Evolutionary conservation across 2,888 invertebrate genomes (phyloP).

Genomic region (Myathropa florea): DNA sequence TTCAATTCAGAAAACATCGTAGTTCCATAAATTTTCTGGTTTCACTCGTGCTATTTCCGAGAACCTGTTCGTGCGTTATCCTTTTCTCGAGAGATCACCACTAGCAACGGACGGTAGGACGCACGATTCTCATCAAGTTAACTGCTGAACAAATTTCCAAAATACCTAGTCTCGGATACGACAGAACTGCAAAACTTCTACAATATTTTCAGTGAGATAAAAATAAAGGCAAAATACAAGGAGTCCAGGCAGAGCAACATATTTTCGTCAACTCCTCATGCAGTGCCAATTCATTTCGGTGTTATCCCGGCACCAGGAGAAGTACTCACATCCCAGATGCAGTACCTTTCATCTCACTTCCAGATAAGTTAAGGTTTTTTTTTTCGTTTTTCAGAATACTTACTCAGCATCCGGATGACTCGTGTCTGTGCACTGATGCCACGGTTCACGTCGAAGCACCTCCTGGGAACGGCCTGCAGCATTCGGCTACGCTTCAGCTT

Average conservation of each 20-base stretch:
- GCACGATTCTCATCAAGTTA: not conserved
- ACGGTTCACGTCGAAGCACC: conserved; percentile 80
- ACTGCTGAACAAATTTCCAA: too few relatives aligned
- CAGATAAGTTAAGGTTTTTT: not conserved
- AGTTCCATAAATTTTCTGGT: too few relatives aligned
- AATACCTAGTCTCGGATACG: not conserved
- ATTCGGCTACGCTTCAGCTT: conserved; percentile 86
- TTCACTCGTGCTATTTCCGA: too few relatives aligned
- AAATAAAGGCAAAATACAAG: not conserved
- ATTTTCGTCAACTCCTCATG: too few relatives aligned
- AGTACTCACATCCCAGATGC: not conserved
- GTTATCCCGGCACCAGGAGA: not conserved
- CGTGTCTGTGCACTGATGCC: conserved; percentile 84
- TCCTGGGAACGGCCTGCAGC: conserved; percentile 83
- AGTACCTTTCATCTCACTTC: not conserved
- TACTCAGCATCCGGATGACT: conserved; percentile 91
- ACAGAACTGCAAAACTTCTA: not conserved
- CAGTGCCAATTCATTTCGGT: not conserved
- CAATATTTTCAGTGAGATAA: not conserved
- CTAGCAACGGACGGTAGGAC: not conserved
- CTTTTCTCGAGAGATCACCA: not conserved
- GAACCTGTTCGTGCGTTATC: not conserved
- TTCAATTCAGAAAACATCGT: too few relatives aligned
- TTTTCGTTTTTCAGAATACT: conserved; percentile 79
- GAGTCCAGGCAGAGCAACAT: too few relatives aligned